Evolutionary conservation across 1,140 invertebrate genomes (phyloP).

Genomic region (Trachelipus rathkii): DNA sequence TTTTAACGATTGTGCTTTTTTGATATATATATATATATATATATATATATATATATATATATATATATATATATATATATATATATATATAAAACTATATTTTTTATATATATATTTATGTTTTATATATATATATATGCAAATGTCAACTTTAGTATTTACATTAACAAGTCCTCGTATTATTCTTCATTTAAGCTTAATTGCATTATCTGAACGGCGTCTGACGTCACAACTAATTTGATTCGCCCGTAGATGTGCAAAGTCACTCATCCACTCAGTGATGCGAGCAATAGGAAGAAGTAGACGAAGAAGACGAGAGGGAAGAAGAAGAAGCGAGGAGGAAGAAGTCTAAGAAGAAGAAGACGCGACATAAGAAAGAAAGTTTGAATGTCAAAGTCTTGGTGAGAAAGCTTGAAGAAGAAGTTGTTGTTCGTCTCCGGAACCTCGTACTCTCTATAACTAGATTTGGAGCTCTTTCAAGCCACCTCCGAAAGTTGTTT

Average conservation of each 20-base stretch:
- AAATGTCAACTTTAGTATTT: not conserved
- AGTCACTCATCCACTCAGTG: not conserved
- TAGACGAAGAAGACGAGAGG: too few species aligned
- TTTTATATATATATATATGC: not conserved
- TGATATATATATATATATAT: conserved; percentile 13
- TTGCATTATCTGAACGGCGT: not conserved
- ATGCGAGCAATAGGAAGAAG: too few species aligned
- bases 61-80: conserved; percentile 20
- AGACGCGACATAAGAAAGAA: too few species aligned
- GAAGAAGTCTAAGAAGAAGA: too few species aligned
- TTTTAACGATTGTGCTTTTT: too few species aligned
- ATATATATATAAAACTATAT: conserved; percentile 15
- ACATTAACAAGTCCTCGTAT: not conserved
- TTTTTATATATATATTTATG: not conserved
- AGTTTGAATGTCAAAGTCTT: not conserved
- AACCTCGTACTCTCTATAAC: not conserved
- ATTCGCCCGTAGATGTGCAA: not conserved
- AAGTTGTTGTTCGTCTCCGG: not conserved
- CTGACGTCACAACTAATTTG: conserved; percentile 3
- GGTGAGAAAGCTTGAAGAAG: too few species aligned
- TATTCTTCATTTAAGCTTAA: conserved; percentile 2
- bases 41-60: conserved; percentile 15
- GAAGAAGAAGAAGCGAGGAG: too few species aligned
- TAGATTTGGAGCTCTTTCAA: not conserved
- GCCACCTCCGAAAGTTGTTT: not conserved